Conservation (phyloP, 2,888 invertebrate genomes). For the Nemoura dubitans region DNA sequence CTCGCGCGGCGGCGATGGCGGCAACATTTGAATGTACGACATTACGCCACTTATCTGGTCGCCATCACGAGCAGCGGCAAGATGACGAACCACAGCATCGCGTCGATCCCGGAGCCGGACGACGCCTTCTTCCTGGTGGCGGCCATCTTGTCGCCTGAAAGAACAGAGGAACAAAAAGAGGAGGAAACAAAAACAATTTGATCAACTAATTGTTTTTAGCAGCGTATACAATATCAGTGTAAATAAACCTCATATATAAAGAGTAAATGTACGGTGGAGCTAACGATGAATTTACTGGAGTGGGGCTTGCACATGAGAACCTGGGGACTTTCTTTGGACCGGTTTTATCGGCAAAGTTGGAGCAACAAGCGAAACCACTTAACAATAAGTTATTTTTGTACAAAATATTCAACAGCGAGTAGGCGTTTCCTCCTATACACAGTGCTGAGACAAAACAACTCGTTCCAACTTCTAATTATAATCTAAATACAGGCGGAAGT, state of each 20-base stretch:
- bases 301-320: background rate
- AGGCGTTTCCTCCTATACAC: background rate
- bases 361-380: background rate
- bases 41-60: conserved; percentile 53
- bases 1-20: too few relatives aligned
- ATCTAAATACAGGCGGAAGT: background rate
- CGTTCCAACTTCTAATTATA: background rate
- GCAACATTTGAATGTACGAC: background rate
- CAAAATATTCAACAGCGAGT: background rate
- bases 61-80: conserved; percentile 55
- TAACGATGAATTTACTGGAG: too few relatives aligned
- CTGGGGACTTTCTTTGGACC: background rate
- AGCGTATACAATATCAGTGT: background rate
- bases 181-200: conserved; percentile 43
- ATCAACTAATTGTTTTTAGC: conserved; percentile 24
- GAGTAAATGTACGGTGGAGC: too few relatives aligned
- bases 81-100: conserved; percentile 56
- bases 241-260: too few relatives aligned
- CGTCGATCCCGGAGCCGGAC: conserved; percentile 55
- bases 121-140: conserved; percentile 81
- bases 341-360: background rate
- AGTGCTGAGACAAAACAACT: background rate
- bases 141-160: conserved; percentile 88
- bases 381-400: background rate
- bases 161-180: conserved; percentile 56